phyloP scores from a whole-genome alignment of 2,113 vertebrate genomes.

The Chaetura pelagica region DNA sequence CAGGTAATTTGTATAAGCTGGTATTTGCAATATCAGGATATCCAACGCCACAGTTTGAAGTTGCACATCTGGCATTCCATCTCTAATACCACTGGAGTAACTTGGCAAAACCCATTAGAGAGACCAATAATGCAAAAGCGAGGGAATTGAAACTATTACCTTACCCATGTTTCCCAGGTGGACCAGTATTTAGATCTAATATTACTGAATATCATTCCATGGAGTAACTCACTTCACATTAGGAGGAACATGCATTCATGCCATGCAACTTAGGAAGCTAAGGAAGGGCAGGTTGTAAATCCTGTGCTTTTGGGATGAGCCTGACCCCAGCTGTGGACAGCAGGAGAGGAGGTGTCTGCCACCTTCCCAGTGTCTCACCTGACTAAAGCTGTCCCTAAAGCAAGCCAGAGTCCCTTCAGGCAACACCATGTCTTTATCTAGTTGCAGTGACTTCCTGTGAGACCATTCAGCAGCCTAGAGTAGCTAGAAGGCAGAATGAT shows the following conservation, averaged over 20 bases:
- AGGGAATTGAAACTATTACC: background rate
- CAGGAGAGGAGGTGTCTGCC: background rate
- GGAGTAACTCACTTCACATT: background rate
- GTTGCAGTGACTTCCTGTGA: background rate
- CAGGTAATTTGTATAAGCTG: background rate
- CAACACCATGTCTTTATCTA: rapidly evolving
- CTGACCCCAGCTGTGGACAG: background rate
- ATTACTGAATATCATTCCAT: rapidly evolving
- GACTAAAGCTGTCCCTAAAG: background rate
- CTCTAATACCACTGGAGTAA: background rate
- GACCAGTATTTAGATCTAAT: background rate
- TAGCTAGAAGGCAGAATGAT: background rate
- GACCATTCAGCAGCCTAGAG: background rate
- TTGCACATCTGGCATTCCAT: background rate
- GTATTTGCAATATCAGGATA: background rate
- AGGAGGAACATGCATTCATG: background rate
- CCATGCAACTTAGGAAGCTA: background rate
- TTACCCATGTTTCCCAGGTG: background rate
- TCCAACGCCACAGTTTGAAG: background rate
- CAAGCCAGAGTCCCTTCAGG: background rate
- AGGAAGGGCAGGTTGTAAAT: background rate
- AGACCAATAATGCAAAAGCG: background rate
- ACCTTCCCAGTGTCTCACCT: background rate
- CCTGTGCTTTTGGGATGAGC: background rate
- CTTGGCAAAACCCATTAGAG: background rate